Evolutionary conservation across 2,113 vertebrate species (phyloP).

Genomic region (Ctenodactylus gundi): DNA sequence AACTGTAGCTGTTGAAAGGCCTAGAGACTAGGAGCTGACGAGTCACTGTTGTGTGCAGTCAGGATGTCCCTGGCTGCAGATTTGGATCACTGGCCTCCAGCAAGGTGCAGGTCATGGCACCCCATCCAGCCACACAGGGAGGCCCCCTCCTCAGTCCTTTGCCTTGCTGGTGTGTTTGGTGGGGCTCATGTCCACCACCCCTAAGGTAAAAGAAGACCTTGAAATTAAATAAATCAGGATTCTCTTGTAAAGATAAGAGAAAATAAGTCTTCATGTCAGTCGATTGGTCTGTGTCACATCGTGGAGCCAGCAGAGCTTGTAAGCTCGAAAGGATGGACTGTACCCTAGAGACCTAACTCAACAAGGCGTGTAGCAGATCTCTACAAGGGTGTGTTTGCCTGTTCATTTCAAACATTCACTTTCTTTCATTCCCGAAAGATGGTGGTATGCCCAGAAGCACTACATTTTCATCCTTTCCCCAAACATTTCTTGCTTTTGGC

Average conservation of each 20-base stretch:
- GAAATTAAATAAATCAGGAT: background rate
- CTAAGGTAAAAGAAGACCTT: background rate
- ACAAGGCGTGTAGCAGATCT: background rate
- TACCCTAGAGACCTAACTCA: background rate
- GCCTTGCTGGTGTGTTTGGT: background rate
- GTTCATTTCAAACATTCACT: background rate
- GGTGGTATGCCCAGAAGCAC: background rate
- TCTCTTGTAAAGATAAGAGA: background rate
- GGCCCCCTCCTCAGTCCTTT: background rate
- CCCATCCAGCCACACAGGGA: accelerated
- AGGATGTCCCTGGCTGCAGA: accelerated
- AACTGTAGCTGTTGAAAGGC: background rate
- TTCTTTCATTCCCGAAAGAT: background rate
- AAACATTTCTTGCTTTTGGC: background rate
- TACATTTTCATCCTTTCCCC: background rate
- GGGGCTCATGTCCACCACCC: background rate
- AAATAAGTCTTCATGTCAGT: background rate
- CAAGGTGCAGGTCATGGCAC: background rate
- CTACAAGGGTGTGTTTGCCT: background rate
- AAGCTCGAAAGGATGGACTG: background rate
- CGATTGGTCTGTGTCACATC: background rate
- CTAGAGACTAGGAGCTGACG: background rate
- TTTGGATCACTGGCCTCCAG: background rate
- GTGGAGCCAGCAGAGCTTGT: background rate
- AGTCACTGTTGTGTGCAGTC: background rate